phyloP scores from a whole-genome alignment of 1,140 invertebrate species.

The Drosophila elegans region DNA sequence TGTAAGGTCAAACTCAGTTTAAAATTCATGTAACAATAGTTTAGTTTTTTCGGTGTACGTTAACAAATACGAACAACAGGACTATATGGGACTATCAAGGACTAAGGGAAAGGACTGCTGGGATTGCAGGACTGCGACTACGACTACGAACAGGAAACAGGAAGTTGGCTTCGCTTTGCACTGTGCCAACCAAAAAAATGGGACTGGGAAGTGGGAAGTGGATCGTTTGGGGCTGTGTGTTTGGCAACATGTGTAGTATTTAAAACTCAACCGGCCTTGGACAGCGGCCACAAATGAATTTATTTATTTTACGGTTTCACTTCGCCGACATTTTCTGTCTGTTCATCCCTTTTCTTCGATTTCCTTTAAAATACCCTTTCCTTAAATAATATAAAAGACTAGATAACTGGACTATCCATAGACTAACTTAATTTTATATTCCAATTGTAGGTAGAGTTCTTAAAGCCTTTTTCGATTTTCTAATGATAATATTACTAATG shows the following conservation, averaged over 20 bases:
- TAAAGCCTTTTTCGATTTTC: no score
- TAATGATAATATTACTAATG: no score
- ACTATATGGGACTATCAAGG: neutral
- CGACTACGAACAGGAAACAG: slow-evolving; percentile 39
- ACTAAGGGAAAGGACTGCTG: neutral
- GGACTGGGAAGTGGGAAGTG: neutral
- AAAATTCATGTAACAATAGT: no score
- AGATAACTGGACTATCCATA: no score
- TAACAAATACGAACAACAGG: slow-evolving; percentile 3
- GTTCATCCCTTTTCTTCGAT: neutral
- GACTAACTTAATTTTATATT: no score
- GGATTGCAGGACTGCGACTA: slow-evolving; percentile 1
- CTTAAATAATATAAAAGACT: neutral
- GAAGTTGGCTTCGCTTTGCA: slow-evolving; percentile 55
- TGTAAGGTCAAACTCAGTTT: no score
- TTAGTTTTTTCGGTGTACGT: neutral
- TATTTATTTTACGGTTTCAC: slow-evolving; percentile 71
- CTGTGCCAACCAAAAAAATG: neutral
- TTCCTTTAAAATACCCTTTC: slow-evolving; percentile 1
- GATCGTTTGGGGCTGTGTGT: neutral
- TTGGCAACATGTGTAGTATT: slow-evolving; percentile 81
- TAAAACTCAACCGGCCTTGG: slow-evolving; percentile 73
- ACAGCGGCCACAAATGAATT: slow-evolving; percentile 76
- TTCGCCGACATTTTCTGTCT: slow-evolving; percentile 9
- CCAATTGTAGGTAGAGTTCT: no score